phyloP scores from a whole-genome alignment of 2,113 vertebrate species.

The Puntigrus tetrazona region DNA sequence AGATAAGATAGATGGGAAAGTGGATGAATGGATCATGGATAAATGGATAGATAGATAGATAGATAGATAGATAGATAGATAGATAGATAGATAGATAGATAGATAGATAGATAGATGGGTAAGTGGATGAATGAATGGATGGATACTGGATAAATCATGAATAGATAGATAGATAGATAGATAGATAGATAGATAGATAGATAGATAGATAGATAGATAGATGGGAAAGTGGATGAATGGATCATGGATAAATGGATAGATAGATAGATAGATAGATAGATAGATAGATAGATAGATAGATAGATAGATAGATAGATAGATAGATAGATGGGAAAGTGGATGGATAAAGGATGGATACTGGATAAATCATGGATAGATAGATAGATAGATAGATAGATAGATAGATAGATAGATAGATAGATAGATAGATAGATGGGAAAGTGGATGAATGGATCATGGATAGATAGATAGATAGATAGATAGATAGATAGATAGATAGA shows the following conservation, averaged over 20 bases:
- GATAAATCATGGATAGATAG: neutral
- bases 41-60: too few relatives aligned
- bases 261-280: neutral
- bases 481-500: neutral
- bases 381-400: neutral
- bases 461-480: neutral
- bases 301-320: neutral
- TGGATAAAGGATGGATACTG: too few relatives aligned
- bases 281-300: neutral
- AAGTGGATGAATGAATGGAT: too few relatives aligned
- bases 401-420: neutral
- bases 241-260: neutral
- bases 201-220: neutral
- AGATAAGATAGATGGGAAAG: too few relatives aligned
- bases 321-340: neutral
- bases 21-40: too few relatives aligned
- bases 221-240: too few relatives aligned
- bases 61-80: too few relatives aligned
- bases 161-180: too few relatives aligned
- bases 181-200: neutral
- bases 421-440: neutral
- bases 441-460: neutral
- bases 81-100: too few relatives aligned
- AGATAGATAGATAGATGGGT: too few relatives aligned
- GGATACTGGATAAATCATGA: too few relatives aligned